A percentile compares a stretch with the other conserved stretches of the same genome.
phyloP scores from a whole-genome alignment of 2,113 vertebrate genomes.

The Struthio camelus region DNA sequence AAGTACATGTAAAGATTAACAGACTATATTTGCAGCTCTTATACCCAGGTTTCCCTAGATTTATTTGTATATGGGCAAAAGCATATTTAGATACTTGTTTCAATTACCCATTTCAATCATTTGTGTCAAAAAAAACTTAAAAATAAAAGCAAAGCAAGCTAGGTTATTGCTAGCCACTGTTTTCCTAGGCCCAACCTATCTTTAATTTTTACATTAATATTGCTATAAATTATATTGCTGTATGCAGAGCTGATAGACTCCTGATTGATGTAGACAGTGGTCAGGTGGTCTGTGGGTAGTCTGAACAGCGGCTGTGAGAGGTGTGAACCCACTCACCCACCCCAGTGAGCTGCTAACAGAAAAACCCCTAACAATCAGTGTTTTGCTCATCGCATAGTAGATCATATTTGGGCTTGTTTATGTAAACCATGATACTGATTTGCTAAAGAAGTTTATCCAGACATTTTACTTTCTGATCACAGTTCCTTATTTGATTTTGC shows the following conservation, averaged over 20 bases:
- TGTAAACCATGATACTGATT: neutral
- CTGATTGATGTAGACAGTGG: neutral
- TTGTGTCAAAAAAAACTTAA: constrained; percentile 14
- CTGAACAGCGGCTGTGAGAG: neutral
- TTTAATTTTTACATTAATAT: neutral
- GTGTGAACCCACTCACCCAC: neutral
- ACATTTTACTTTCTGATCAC: neutral
- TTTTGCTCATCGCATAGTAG: neutral
- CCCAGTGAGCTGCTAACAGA: neutral
- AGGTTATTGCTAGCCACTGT: neutral
- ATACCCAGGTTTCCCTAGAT: neutral
- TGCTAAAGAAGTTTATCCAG: neutral
- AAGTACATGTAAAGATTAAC: neutral
- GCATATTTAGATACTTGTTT: constrained; percentile 4
- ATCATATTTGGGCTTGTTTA: neutral
- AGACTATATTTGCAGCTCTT: neutral
- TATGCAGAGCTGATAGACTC: neutral
- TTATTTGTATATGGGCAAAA: constrained; percentile 7
- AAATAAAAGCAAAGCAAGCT: constrained; percentile 1
- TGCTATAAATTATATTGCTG: neutral
- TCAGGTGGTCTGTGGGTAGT: neutral
- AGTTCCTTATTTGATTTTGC: neutral
- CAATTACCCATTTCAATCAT: neutral
- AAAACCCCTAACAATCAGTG: accelerated
- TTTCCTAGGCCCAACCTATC: neutral